A percentile compares a stretch with the other conserved stretches of the same genome.
Conservation (phyloP, 2,888 invertebrate genomes). For the Dugesia japonica region DNA sequence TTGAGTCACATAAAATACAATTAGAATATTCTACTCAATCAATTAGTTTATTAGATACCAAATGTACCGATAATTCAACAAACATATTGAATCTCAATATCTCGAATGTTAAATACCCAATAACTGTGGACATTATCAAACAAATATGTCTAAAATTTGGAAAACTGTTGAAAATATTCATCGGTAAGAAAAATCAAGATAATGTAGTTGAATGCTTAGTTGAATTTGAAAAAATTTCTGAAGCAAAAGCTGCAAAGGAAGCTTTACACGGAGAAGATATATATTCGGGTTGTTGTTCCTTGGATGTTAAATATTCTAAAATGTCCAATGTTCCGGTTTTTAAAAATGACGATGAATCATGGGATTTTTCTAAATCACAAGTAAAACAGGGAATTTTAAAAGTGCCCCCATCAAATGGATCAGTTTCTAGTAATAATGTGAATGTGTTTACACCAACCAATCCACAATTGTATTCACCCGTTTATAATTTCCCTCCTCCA, state of each 20-base stretch:
- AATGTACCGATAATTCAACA: not conserved
- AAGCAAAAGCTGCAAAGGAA: slow-evolving; percentile 31
- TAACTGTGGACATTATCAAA: slow-evolving; percentile 34
- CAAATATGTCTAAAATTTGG: slow-evolving; percentile 29
- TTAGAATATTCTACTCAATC: not conserved
- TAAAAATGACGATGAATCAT: slow-evolving; percentile 31
- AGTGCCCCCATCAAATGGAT: no score
- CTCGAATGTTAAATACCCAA: slow-evolving; percentile 33
- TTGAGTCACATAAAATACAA: no score
- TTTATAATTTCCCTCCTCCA: no score
- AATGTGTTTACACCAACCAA: no score
- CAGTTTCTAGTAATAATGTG: no score
- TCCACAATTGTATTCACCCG: no score
- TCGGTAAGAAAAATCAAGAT: slow-evolving; percentile 32
- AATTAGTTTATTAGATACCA: not conserved
- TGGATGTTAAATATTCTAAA: slow-evolving; percentile 15
- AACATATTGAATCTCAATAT: slow-evolving; percentile 27
- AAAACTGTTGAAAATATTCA: slow-evolving; percentile 25
- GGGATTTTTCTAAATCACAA: slow-evolving; percentile 51
- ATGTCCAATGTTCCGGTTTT: slow-evolving; percentile 27
- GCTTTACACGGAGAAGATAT: slow-evolving; percentile 32
- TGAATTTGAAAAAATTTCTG: slow-evolving; percentile 32
- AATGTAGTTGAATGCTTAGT: slow-evolving; percentile 29
- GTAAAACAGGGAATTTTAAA: slow-evolving; percentile 37
- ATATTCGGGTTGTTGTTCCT: slow-evolving; percentile 34